Evolutionary conservation across 2,113 vertebrate genomes (phyloP).

Genomic region (Cyanistes caeruleus): DNA sequence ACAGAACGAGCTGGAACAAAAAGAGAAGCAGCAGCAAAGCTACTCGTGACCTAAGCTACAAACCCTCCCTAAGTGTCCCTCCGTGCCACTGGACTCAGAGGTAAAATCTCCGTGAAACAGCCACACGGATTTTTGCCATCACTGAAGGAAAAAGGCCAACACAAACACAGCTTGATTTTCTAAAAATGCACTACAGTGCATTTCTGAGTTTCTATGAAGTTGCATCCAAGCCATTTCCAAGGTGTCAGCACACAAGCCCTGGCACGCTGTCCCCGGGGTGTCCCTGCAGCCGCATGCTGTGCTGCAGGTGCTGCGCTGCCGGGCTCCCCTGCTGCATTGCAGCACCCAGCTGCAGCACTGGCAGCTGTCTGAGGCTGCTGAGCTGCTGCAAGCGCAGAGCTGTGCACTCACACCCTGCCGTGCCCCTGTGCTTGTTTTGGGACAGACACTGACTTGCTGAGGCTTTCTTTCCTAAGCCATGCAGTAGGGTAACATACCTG

Average conservation of each 20-base stretch:
- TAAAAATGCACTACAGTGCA: fast-evolving
- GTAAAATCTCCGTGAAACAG: background rate
- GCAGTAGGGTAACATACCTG: background rate
- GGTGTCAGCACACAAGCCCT: background rate
- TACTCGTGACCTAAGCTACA: background rate
- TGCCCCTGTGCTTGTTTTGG: background rate
- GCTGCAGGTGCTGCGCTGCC: background rate
- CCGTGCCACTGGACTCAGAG: background rate
- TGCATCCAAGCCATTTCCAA: background rate
- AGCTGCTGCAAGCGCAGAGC: background rate
- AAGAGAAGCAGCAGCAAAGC: background rate
- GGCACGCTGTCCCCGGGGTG: background rate
- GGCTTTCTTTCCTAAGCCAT: background rate
- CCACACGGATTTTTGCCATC: background rate
- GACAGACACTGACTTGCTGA: background rate
- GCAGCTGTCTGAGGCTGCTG: background rate
- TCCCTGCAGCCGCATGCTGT: background rate
- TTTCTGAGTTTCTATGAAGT: background rate
- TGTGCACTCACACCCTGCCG: background rate
- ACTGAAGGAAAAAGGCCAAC: background rate
- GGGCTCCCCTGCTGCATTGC: constrained; percentile 48
- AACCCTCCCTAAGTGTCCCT: background rate
- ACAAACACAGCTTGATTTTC: background rate
- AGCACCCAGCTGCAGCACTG: constrained; percentile 32
- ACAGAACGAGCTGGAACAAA: background rate